Conservation (phyloP, 1,140 invertebrate genomes). For the Drosophila sulfurigaster region DNA sequence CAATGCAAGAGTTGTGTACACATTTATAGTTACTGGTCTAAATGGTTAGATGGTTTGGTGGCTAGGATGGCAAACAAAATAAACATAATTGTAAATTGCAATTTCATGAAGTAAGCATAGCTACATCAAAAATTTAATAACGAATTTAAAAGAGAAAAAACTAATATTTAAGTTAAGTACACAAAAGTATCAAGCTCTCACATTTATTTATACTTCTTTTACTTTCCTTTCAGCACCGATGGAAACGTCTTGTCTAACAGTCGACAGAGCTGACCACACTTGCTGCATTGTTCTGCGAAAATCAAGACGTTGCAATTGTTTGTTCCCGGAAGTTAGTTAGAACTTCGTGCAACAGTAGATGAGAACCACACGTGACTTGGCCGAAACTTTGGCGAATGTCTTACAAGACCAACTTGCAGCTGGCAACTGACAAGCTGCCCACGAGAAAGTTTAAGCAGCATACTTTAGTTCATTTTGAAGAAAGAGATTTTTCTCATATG, state of each 20-base stretch:
- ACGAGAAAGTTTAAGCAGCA: background rate
- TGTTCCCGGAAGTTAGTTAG: slow-evolving; percentile 13
- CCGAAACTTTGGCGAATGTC: background rate
- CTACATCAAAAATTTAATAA: no score
- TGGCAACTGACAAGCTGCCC: slow-evolving; percentile 3
- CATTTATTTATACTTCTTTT: no score
- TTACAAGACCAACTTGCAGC: background rate
- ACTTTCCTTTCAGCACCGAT: no score
- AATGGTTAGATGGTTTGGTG: background rate
- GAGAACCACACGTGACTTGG: background rate
- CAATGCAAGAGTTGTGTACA: slow-evolving; percentile 3
- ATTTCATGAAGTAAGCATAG: background rate
- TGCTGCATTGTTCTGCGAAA: background rate
- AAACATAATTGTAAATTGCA: slow-evolving; percentile 10
- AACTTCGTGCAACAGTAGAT: background rate
- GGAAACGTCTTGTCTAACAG: background rate
- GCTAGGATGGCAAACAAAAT: background rate
- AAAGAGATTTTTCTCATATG: no score
- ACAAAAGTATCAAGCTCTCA: no score
- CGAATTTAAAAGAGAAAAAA: no score
- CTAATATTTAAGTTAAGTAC: no score
- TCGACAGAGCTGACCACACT: background rate
- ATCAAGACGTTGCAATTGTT: background rate
- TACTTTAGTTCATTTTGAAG: no score
- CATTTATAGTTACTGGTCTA: background rate